Evolutionary conservation across 2,888 invertebrate genomes (phyloP).

Genomic region (Calliscelio sp.): DNA sequence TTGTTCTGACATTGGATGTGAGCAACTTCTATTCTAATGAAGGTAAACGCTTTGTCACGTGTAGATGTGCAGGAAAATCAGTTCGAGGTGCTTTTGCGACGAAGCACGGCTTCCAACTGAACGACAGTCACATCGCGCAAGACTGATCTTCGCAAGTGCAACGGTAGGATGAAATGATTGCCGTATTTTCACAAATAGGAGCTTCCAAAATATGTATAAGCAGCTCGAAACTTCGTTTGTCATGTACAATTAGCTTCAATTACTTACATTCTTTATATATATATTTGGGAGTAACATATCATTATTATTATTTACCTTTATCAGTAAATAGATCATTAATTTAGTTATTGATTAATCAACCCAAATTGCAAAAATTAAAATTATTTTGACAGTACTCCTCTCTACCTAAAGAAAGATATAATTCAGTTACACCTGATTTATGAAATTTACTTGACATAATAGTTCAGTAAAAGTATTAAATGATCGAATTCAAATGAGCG

Average conservation of each 20-base stretch:
- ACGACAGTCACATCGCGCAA: slow-evolving; percentile 72
- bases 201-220: slow-evolving; percentile 47
- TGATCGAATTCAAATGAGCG: too few relatives aligned
- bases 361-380: too few relatives aligned
- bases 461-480: too few relatives aligned
- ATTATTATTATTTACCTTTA: too few relatives aligned
- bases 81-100: slow-evolving; percentile 68
- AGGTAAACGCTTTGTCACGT: slow-evolving; percentile 54
- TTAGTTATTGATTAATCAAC: too few relatives aligned
- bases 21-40: slow-evolving; percentile 19
- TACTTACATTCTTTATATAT: too few relatives aligned
- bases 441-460: too few relatives aligned
- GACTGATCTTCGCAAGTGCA: slow-evolving; percentile 67
- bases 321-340: too few relatives aligned
- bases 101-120: slow-evolving; percentile 73
- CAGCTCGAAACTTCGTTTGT: neutral
- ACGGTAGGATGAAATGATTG: slow-evolving; percentile 59
- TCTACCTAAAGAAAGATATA: too few relatives aligned
- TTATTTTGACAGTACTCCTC: too few relatives aligned
- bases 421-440: too few relatives aligned
- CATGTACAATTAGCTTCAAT: neutral
- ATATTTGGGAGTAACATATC: too few relatives aligned
- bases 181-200: slow-evolving; percentile 55
- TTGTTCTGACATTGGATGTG: neutral
- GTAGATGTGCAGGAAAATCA: slow-evolving; percentile 27